Base-by-base conservation (phyloP, 2,888 invertebrate genomes). In the Pediacus dermestoides region DNA sequence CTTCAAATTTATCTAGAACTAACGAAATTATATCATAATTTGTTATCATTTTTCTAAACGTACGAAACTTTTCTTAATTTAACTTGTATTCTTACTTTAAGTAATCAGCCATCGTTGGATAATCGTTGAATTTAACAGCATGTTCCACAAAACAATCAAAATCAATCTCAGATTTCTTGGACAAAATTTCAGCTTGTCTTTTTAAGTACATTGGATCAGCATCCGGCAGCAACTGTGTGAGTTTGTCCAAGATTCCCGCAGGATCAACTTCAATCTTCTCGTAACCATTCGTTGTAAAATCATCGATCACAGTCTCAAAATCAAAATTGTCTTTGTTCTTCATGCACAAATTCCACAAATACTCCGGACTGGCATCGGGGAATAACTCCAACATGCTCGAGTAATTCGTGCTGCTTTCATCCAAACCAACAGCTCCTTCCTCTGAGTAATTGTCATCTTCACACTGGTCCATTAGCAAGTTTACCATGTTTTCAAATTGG, bases 71-170 rank as follows among this genome's bases (percentile, higher is more conserved):
- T n/a, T n/a, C n/a, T n/a, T n/a, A n/a, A n/a, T n/a, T n/a, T n/a
- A n/a, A n/a, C n/a, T n/a, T n/a, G n/a, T 39, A 9, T 3, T 46
- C 53, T 48, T 55, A 64, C 66, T 60, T 63, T 25, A 63, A 39
- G 54, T 66, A 68, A n/a, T 66, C 61, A 26, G 62, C 55, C 55
- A 62, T 60, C 1, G 64, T 62, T 21, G 68, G 68, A 54, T 62
- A 67, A 41, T 64, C 57, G 34, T 56, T 50, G 4, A 58, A 58
- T 21, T 63, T 63, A 4, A 65, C 36, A 13, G 63, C 59, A 30
- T 55, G 38, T 31, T 56, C 48, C 1, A 68, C 44, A 50, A 65
- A 67, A 2, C 49, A 26, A 26, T 57, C 48, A 7, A 67, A 31
- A 4, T 52, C 57, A 13, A 39, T 44, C 15, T 44, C 44, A 4